A percentile compares a stretch with the other conserved stretches of the same genome.
Evolutionary conservation across 2,797 vertebrate genomes (phyloP).

Genomic region (Loris lydekkerianus): DNA sequence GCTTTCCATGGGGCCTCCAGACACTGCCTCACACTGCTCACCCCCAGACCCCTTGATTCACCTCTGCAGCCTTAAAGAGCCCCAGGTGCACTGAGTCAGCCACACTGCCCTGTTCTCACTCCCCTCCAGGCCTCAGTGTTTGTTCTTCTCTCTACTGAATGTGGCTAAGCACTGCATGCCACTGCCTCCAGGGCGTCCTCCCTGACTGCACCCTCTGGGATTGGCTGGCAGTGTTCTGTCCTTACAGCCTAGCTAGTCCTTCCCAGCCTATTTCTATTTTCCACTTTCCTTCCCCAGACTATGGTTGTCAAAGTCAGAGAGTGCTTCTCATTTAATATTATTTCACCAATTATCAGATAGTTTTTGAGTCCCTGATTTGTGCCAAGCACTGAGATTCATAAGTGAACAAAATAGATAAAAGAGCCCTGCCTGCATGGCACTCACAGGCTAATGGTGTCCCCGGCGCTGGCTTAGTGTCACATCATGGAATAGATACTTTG

Average conservation of each 20-base stretch:
- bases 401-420: not conserved
- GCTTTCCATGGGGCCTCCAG: not conserved
- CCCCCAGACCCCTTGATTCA: not conserved
- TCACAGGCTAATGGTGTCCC: not conserved
- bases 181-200: not conserved
- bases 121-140: not conserved
- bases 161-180: not conserved
- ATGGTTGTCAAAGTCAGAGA: not conserved
- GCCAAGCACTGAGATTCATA: not conserved
- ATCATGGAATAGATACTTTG: accelerated
- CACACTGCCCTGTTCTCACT: not conserved
- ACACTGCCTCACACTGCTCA: not conserved
- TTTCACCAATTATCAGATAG: not conserved
- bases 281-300: not conserved
- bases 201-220: not conserved
- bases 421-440: accelerated
- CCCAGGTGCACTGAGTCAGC: accelerated
- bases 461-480: not conserved
- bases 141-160: not conserved
- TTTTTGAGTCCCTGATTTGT: not conserved
- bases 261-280: not conserved
- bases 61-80: accelerated
- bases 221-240: not conserved
- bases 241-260: not conserved
- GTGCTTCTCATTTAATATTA: not conserved